A percentile compares a stretch with the other conserved stretches of the same genome.
phyloP scores from a whole-genome alignment of 2,113 vertebrate genomes.

The Raja brachyura region DNA sequence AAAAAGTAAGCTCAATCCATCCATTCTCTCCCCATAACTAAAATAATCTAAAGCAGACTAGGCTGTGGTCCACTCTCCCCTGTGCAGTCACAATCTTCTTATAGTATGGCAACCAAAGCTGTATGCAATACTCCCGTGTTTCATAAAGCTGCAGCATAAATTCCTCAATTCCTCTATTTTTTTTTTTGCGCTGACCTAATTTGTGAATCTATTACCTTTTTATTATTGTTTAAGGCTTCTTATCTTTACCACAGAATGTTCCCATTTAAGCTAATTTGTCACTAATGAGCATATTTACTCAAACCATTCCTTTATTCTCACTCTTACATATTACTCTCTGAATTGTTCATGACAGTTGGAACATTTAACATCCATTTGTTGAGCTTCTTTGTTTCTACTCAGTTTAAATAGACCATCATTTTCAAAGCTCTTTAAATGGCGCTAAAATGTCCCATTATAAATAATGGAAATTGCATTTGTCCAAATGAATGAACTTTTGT shows the following conservation, averaged over 20 bases:
- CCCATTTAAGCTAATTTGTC: background rate
- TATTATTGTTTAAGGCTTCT: background rate
- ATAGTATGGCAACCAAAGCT: too few species aligned
- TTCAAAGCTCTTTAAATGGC: background rate
- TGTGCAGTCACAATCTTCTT: too few species aligned
- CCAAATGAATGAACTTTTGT: background rate
- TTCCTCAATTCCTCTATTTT: too few species aligned
- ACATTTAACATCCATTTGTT: background rate
- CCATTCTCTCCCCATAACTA: too few species aligned
- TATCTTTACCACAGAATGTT: background rate
- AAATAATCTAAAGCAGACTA: too few species aligned
- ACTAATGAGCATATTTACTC: background rate
- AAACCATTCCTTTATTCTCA: background rate
- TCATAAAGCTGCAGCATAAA: too few species aligned
- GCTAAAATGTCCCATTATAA: background rate
- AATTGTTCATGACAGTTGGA: background rate
- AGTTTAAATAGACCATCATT: background rate
- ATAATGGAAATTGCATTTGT: background rate
- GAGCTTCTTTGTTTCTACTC: background rate
- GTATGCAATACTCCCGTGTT: too few species aligned
- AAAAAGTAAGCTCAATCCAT: too few species aligned
- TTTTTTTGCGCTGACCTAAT: too few species aligned
- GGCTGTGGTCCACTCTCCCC: too few species aligned
- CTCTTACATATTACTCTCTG: background rate
- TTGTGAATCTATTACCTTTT: background rate